A percentile compares a stretch with the other conserved stretches of the same genome.
phyloP scores from a whole-genome alignment of 1,140 invertebrate genomes.

The Saxidomus purpurata region DNA sequence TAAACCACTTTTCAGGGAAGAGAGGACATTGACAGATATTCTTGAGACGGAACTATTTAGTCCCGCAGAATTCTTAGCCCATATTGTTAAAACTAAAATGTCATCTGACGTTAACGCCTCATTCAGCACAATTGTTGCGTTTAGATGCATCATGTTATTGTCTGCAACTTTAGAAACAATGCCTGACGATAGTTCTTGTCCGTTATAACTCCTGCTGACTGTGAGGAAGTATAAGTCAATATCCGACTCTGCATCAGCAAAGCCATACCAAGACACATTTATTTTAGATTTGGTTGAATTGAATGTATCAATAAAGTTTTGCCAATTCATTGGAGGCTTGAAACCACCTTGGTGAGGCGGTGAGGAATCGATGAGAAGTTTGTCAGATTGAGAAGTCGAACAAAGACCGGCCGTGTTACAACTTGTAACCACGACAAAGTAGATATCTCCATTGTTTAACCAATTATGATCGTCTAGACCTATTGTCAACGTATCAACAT shows the following conservation, averaged over 20 bases:
- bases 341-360: conserved; percentile 75
- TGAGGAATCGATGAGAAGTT: conserved; percentile 71
- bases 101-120: conserved; percentile 13
- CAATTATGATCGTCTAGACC: conserved; percentile 47
- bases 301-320: conserved; percentile 1
- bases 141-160: background rate
- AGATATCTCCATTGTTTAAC: conserved; percentile 70
- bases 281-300: conserved; percentile 2
- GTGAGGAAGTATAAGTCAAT: conserved; percentile 66
- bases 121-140: background rate
- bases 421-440: conserved; percentile 69
- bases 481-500: conserved; percentile 39
- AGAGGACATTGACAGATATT: conserved; percentile 7
- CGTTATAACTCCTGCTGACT: conserved; percentile 67
- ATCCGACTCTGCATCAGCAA: conserved; percentile 72
- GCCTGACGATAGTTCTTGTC: conserved; percentile 65
- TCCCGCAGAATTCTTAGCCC: conserved; percentile 48
- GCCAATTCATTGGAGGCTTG: conserved; percentile 64
- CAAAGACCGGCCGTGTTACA: conserved; percentile 78
- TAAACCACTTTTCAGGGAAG: background rate
- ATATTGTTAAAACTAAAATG: conserved; percentile 38
- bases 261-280: conserved; percentile 68
- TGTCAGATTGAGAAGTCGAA: conserved; percentile 40
- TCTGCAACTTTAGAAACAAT: background rate
- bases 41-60: conserved; percentile 43